Conservation (phyloP, 2,113 vertebrate species). For the Sinocyclocheilus maitianheensis region DNA sequence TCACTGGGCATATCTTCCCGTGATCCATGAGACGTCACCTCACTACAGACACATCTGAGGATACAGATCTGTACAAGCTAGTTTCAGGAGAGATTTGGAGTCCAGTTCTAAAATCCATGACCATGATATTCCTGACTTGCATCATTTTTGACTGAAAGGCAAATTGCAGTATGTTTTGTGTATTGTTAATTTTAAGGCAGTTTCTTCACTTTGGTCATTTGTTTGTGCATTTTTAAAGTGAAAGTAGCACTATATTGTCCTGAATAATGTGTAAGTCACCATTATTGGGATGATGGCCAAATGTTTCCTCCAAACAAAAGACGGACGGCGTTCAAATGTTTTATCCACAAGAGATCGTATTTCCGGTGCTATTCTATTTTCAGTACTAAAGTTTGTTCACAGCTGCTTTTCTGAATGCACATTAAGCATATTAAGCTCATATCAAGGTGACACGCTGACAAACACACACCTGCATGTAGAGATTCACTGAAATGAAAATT, state of each 20-base stretch:
- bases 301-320: constrained; percentile 5
- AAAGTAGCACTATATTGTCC: neutral
- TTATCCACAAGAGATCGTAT: constrained; percentile 1
- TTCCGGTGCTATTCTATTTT: neutral
- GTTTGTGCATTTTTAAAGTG: neutral
- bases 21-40: neutral
- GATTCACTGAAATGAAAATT: too few relatives aligned
- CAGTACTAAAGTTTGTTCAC: neutral
- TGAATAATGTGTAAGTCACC: neutral
- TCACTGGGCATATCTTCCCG: constrained; percentile 18
- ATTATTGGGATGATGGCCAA: neutral
- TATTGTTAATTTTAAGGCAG: neutral
- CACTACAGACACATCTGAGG: neutral
- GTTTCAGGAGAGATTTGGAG: neutral
- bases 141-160: neutral
- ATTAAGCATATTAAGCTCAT: neutral
- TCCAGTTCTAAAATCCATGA: neutral
- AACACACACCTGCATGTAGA: neutral
- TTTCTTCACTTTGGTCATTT: neutral
- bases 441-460: neutral
- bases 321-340: neutral
- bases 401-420: neutral
- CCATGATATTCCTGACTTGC: neutral
- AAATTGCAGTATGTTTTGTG: neutral
- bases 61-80: neutral